Evolutionary conservation across 2,888 invertebrate species (phyloP), one percentile per base, ranked within the genome.

Genomic region (Dicranocentrus wangi): DNA sequence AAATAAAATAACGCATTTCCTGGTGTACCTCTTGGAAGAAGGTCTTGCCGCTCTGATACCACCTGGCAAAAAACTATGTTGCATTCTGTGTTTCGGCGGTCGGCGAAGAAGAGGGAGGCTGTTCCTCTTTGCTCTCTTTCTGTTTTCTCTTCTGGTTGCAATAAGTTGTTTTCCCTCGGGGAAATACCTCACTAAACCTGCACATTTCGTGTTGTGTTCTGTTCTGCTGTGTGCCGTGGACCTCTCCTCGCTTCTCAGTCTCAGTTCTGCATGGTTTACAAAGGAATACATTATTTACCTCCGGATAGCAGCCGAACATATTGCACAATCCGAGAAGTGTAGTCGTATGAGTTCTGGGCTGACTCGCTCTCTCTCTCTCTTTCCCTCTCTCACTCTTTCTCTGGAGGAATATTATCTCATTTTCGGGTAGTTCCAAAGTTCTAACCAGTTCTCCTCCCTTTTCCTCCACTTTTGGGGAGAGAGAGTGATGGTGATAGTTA

Each of bases 331-430:
- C 39, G 39, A 5, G 5, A 5, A 8, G 39, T 39, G 5, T 39
- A 39, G 39, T 39, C 7, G 13, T 8, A 8, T 39, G 13, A 39
- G 39, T 39, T 39, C 7, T 39, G 39, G 39, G 39, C 5, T 5
- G 39, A 39, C 55, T 47, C 51, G 42, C 43, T 19, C 23, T 32
- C 51, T 53, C 23, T 17, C 7, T 61, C 42, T 70, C n/a, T n/a
- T n/a, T n/a, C n/a, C 10, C 47, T 58, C 21, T 17, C 25, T 23
- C 19, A 47, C 53, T 23, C 55, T n/a, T 66, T 61, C 75, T 75
- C 75, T 47, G 17, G 66, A 75, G 66, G 66, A 75, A 75, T 75
- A 75, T 75, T 75, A 75, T 75, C 75, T 75, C 75, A 75, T 75
- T 75, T 75, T 55, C 75, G 51, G 72, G 47, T 61, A 43, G 27